Conservation (phyloP, 1,140 invertebrate species). For the Trachymyrmex septentrionalis region DNA sequence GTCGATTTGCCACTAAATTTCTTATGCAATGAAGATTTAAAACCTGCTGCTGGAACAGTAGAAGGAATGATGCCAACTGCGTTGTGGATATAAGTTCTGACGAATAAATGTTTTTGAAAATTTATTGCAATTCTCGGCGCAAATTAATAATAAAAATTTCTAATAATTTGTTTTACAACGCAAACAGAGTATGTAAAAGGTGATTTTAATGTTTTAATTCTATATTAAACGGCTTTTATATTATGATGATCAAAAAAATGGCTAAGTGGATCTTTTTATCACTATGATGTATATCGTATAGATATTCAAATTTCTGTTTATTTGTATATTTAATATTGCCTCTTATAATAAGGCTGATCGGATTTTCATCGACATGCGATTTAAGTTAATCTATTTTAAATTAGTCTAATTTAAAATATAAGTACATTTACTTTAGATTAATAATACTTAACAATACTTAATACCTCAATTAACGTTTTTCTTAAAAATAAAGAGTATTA, state of each 20-base stretch:
- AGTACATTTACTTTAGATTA: neutral
- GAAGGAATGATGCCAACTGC: slow-evolving; percentile 94
- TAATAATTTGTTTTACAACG: neutral
- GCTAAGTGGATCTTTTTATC: neutral
- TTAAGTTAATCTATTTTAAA: too few species aligned
- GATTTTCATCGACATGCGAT: neutral
- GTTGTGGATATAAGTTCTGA: slow-evolving; percentile 89
- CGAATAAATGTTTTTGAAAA: neutral
- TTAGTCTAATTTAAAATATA: slow-evolving; percentile 11
- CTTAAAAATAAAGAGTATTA: neutral
- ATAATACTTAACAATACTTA: slow-evolving; percentile 24
- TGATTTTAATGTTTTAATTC: neutral
- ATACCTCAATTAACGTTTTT: slow-evolving; percentile 16
- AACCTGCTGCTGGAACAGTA: slow-evolving; percentile 92
- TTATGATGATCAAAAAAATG: neutral
- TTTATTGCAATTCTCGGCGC: neutral
- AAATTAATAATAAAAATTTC: slow-evolving; percentile 18
- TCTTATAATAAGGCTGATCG: neutral
- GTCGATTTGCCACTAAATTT: slow-evolving; percentile 96
- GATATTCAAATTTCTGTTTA: neutral
- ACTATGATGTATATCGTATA: neutral
- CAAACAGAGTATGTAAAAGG: neutral
- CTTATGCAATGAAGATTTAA: slow-evolving; percentile 93
- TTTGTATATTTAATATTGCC: neutral
- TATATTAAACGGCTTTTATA: neutral